Conservation (phyloP, 2,797 vertebrate genomes). For the Dendrocincla fuliginosa region DNA sequence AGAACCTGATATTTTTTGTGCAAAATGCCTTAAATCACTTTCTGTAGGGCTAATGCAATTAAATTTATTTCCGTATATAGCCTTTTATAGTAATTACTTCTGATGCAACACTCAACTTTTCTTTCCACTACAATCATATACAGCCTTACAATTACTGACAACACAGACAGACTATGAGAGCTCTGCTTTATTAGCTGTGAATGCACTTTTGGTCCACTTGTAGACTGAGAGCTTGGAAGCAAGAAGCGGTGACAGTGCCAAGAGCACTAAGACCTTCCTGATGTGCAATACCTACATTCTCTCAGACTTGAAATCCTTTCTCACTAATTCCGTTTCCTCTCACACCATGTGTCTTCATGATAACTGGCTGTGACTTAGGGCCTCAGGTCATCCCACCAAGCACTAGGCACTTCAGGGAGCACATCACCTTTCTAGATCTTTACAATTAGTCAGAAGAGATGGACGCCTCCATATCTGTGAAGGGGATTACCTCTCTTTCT, state of each 20-base stretch:
- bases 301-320: background rate
- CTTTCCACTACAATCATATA: background rate
- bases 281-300: background rate
- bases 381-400: background rate
- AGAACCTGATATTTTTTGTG: conserved; percentile 13
- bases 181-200: background rate
- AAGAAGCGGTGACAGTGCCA: background rate
- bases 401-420: background rate
- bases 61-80: conserved; percentile 37
- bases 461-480: background rate
- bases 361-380: background rate
- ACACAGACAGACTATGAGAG: background rate
- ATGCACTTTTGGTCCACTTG: background rate
- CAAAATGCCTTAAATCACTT: conserved; percentile 62
- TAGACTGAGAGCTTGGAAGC: background rate
- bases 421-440: background rate
- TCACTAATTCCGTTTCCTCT: background rate
- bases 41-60: conserved; percentile 39
- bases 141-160: conserved; percentile 22
- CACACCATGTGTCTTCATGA: background rate
- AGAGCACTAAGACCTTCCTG: background rate
- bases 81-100: conserved; percentile 35
- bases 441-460: background rate
- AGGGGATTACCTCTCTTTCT: background rate
- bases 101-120: conserved; percentile 32